Percentiles rank a stretch among this genome's conserved stretches.
Evolutionary conservation across 2,113 vertebrate species (phyloP).

Genomic region (Hyperoodon ampullatus): DNA sequence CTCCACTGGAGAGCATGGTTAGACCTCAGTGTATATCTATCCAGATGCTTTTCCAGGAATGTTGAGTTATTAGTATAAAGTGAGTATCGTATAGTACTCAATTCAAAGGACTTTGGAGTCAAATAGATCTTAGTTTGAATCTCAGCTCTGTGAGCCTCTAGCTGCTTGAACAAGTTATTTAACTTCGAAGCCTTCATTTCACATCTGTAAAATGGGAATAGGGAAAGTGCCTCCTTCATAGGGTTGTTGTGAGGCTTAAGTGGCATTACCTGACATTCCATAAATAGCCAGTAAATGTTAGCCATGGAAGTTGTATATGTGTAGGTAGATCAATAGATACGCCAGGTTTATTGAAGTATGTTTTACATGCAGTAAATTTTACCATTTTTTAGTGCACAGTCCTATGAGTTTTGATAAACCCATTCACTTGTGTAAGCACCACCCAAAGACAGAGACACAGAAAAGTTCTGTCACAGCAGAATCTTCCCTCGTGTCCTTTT

Average conservation of each 20-base stretch:
- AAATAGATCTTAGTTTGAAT: slow-evolving; percentile 28
- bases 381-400: not conserved
- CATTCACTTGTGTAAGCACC: not conserved
- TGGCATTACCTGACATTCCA: not conserved
- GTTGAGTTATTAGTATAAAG: not conserved
- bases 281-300: not conserved
- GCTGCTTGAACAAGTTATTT: slow-evolving; percentile 11
- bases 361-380: not conserved
- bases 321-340: not conserved
- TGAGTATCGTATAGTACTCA: not conserved
- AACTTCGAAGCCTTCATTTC: not conserved
- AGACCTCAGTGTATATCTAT: not conserved
- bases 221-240: not conserved
- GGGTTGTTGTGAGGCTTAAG: not conserved
- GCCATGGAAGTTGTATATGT: not conserved
- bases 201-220: not conserved
- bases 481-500: not conserved
- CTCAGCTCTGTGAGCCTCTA: not conserved
- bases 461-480: not conserved
- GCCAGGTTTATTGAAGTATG: not conserved
- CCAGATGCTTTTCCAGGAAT: not conserved
- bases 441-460: not conserved
- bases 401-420: not conserved
- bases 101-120: not conserved
- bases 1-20: not conserved